Base-by-base conservation (phyloP, 1,140 invertebrate species). In the Lamellibrachia luymesi region DNA sequence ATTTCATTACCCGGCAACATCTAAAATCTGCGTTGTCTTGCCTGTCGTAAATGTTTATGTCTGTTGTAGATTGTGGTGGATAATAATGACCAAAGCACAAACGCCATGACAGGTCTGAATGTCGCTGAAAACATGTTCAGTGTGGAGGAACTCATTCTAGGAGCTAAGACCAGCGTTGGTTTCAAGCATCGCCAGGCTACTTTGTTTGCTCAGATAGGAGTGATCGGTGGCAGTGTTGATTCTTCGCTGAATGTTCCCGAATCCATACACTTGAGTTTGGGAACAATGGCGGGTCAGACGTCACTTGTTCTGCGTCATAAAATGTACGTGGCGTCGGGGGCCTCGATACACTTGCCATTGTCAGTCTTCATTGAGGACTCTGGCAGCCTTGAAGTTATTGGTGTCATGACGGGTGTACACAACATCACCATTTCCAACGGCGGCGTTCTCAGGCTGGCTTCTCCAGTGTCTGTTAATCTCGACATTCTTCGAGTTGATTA, bases 371-470 rank as follows among this genome's bases (percentile, higher is more conserved):
- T 95, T n/a, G 93, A 95, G 52, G 93, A 94, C 92, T 93, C 92
- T 51, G 93, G 92, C 51, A 38, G 56, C 0, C 92, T 95, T 51
- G 94, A 95, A 89, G 80, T 95, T 25, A 95, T 95, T 94, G 95
- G 95, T 38, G 94, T 91, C 93, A 94, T 7, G 92, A 94, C 93
- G 93, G 94, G 27, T 64, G 93, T 90, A 95, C 94, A 49, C 52
- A n/a, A 7, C 80, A 95, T 13, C 2, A 38, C 90, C 10, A 51
- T 91, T 91, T 8, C 49, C 22, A 91, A 51, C n/a, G 90, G 90
- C 17, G 90, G 90, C 17, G 38, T 51, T 13, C 90, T 91, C 13
- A 91, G 27, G n/a, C 38, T 91, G 22, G 90, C 90, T 49, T 38
- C 38, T n/a, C 90, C 90, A 49, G 90, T 51, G 50, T 80, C 64